Base-by-base conservation (phyloP, 2,888 invertebrate genomes). In the Acronicta alni region DNA sequence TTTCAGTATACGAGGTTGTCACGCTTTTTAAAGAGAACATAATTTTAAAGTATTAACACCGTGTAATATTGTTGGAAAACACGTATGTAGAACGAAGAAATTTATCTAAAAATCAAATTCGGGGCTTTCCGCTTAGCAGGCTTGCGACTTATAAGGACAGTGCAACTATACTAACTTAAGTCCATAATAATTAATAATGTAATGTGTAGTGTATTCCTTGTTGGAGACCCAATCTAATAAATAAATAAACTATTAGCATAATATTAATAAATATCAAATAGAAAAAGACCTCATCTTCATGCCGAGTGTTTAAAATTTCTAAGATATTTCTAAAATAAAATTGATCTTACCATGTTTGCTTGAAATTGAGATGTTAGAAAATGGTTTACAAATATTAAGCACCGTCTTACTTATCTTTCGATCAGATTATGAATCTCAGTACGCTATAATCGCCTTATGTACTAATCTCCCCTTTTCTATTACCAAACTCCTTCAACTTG, bases 381-480 rank as follows among this genome's bases (percentile, higher is more conserved):
- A 67, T 43, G 57, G 58, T 74, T 81, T 76, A 76, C 73, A 81
- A 73, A 75, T 70, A 77, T 79, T 78, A 77, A 77, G 60, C 54
- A 70, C 73, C 56, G 64, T 62, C 73, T 82, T 75, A 79, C 57
- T 72, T 67, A 72, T 62, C 71, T 43, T 45, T 53, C 74, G 60
- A 71, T 73, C 71, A 71, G 73, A 79, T 82, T 78, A 75, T 68
- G 51, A 77, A 77, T 76, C 79, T 77, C 72, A 72, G 71, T 72
- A 69, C 63, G 45, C 55, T 59, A 59, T 81, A 81, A 82, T 79
- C 82, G 72, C 65, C 73, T 80, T 80, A 80, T 64, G 60, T 72
- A 72, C 55, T 73, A 72, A 76, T 76, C 71, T 67, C 61, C 64
- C 61, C 59, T 64, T 67, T 77, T 67, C 67, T 70, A 68, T 77